These are phyloP conservation scores for Trigoniulus corallinus DNA, from an alignment of 1,140 invertebrate genomes.

Conservation along the genomic window DNA sequence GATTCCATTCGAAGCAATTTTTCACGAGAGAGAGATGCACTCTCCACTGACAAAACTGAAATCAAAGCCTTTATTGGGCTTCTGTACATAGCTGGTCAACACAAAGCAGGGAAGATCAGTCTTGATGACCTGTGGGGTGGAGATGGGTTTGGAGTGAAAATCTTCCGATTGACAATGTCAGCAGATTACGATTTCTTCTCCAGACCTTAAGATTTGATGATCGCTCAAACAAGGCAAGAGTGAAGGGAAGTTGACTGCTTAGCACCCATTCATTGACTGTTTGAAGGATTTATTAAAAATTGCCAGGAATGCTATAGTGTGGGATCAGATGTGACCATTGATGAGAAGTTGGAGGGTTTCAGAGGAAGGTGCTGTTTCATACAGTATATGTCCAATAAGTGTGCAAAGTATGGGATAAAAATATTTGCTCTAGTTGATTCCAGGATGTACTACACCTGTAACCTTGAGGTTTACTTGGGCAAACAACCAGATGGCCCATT, in stretches of 20 bases:
- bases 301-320: slow-evolving; percentile 1
- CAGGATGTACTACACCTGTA: slow-evolving; percentile 8
- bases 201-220: slow-evolving; percentile 11
- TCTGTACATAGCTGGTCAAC: slow-evolving; percentile 6
- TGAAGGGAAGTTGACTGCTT: slow-evolving; percentile 1
- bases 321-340: slow-evolving; percentile 17
- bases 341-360: slow-evolving; percentile 31
- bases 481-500: slow-evolving; percentile 1
- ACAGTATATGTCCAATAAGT: slow-evolving; percentile 31
- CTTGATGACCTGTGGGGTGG: slow-evolving; percentile 5
- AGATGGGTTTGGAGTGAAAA: slow-evolving; percentile 8
- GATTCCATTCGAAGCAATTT: slow-evolving; percentile 3
- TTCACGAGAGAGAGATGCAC: slow-evolving; percentile 5
- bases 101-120: slow-evolving; percentile 1
- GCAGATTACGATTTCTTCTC: slow-evolving; percentile 8
- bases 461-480: slow-evolving; percentile 9
- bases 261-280: slow-evolving; percentile 12
- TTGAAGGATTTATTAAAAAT: slow-evolving; percentile 11
- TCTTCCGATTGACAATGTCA: slow-evolving; percentile 8
- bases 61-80: slow-evolving; percentile 11
- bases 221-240: neutral
- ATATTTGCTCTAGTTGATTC: slow-evolving; percentile 14
- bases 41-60: slow-evolving; percentile 3
- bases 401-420: slow-evolving; percentile 30
- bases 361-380: slow-evolving; percentile 30